phyloP scores from a whole-genome alignment of 2,888 invertebrate genomes.

The Eupithecia vulgata region DNA sequence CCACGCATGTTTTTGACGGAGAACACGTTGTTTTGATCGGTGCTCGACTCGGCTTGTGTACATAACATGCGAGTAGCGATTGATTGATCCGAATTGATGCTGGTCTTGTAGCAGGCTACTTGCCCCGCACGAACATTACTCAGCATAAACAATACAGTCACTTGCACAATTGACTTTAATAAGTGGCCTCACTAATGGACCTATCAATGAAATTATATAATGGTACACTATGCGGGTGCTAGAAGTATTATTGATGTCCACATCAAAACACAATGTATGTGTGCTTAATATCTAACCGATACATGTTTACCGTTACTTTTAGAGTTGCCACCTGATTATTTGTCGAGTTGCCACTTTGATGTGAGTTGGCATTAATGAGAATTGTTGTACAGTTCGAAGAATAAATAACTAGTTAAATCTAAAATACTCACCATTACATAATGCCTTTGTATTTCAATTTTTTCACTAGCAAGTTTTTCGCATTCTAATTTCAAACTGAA shows the following conservation, averaged over 20 bases:
- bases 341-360: conserved; percentile 7
- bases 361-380: not conserved
- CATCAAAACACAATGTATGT: conserved; percentile 59
- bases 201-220: conserved; percentile 58
- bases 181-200: conserved; percentile 55
- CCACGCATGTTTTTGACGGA: conserved; percentile 55
- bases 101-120: conserved; percentile 35
- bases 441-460: conserved; percentile 95
- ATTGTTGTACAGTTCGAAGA: not conserved
- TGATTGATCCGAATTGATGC: conserved; percentile 41
- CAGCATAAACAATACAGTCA: conserved; percentile 48
- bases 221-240: conserved; percentile 66
- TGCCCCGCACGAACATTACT: conserved; percentile 33
- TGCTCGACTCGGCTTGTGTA: conserved; percentile 29
- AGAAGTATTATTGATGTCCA: conserved; percentile 68
- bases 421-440: conserved; percentile 91
- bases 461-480: conserved; percentile 94
- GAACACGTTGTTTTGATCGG: conserved; percentile 53
- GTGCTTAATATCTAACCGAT: conserved; percentile 56
- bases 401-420: conserved; percentile 6
- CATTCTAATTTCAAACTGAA: conserved; percentile 93
- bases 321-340: conserved; percentile 38
- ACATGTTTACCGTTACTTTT: conserved; percentile 33
- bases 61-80: conserved; percentile 23
- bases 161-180: conserved; percentile 54